These are phyloP conservation scores for Epinotia bilunana DNA, from an alignment of 2,888 invertebrate genomes.

Conservation along the genomic window DNA sequence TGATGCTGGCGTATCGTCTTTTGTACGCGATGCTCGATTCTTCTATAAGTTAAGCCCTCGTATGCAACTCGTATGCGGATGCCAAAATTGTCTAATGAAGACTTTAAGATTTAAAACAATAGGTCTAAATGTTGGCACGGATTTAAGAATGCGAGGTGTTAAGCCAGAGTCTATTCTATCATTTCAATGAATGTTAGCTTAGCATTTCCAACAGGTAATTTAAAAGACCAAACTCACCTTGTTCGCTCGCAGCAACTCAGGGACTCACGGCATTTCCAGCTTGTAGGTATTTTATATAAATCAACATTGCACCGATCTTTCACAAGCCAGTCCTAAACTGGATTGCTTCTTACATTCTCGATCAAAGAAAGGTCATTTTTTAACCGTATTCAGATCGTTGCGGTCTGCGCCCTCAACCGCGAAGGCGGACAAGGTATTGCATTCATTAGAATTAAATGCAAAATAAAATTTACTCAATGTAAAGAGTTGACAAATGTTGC, in stretches of 20 bases:
- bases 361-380: constrained; percentile 43
- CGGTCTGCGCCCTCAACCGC: constrained; percentile 34
- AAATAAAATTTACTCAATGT: constrained; percentile 8
- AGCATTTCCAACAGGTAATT: background rate
- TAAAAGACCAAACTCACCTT: constrained; percentile 18
- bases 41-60: no score
- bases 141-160: no score
- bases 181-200: no score
- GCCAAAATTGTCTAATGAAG: no score
- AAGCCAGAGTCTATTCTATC: no score
- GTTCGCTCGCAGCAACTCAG: constrained; percentile 11
- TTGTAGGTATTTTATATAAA: constrained; percentile 78
- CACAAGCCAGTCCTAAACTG: constrained; percentile 61
- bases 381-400: constrained; percentile 27
- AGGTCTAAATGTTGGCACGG: no score
- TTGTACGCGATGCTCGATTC: no score
- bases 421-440: constrained; percentile 39
- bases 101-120: no score
- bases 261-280: constrained; percentile 11
- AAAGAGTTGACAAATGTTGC: constrained; percentile 9
- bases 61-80: no score
- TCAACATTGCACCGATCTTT: constrained; percentile 70
- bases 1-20: no score
- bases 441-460: constrained; percentile 30
- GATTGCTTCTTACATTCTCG: constrained; percentile 27